Percentiles rank a stretch among this genome's conserved stretches.
phyloP scores from a whole-genome alignment of 2,113 vertebrate genomes.

The Conger conger region DNA sequence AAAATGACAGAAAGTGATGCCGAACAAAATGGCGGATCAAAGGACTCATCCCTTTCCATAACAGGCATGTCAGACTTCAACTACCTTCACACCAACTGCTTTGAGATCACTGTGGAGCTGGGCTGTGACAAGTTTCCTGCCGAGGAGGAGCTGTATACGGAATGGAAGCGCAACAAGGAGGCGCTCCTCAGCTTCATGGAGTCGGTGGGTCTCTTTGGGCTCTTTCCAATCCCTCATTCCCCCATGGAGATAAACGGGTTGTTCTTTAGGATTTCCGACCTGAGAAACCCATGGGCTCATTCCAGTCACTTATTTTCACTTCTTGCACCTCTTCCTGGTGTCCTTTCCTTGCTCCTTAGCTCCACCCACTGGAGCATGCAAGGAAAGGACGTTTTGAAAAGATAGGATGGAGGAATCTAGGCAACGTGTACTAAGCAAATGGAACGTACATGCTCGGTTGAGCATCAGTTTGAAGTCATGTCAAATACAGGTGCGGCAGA shows the following conservation, averaged over 20 bases:
- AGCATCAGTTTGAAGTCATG: too few relatives aligned
- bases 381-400: too few relatives aligned
- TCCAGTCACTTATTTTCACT: too few relatives aligned
- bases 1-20: too few relatives aligned
- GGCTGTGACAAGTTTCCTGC: conserved; percentile 94
- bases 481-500: too few relatives aligned
- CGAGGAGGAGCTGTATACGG: conserved; percentile 82
- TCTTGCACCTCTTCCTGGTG: too few relatives aligned
- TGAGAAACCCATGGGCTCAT: too few relatives aligned
- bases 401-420: too few relatives aligned
- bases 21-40: background rate
- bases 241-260: background rate
- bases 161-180: conserved; percentile 93
- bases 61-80: conserved; percentile 96
- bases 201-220: conserved; percentile 70
- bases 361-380: too few relatives aligned
- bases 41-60: background rate
- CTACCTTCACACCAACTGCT: conserved; percentile 93
- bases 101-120: conserved; percentile 93
- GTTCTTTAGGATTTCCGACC: background rate
- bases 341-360: too few relatives aligned
- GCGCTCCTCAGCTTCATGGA: conserved; percentile 85
- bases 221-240: background rate
- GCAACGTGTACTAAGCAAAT: too few relatives aligned
- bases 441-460: too few relatives aligned